Base-by-base conservation (phyloP, 2,888 invertebrate genomes). In the Fabriciana adippe region DNA sequence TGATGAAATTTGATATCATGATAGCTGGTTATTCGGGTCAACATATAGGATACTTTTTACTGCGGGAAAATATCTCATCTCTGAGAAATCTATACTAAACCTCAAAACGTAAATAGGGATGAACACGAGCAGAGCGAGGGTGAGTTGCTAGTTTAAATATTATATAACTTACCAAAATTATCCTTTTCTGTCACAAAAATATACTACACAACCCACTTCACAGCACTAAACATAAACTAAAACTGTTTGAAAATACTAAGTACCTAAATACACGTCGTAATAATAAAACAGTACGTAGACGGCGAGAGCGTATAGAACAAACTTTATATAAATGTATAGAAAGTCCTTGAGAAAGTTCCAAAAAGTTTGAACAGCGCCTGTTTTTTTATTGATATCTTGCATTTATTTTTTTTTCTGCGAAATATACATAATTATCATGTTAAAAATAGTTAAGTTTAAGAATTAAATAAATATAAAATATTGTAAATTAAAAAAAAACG, bases 251-350 rank as follows among this genome's bases (percentile, higher is more conserved):
- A 65, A 70, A 64, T 60, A 73, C 68, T 54, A 64, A 72, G 72
- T 79, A 87, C 31, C 86, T 74, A 90, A 85, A 79, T 89, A 92
- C 73, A 87, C 86, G 71, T 92, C 92, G 76, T 89, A 92, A 72
- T 86, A 87, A 73, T 89, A 90, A 72, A 92, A 90, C 11, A 91
- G 26, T 0, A 87, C 73, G 72, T 89, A 92, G 47, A 92, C 85
- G 1, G 81, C 79, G 51, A 92, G 55, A 1, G 92, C 92, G 73
- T 91, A 91, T 0, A 88, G 66, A 0, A 87, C 85, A 57, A 92
- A 92, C 78, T 90, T 92, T 2, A 87, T 74, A 73, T 93, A 92
- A 5, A 92, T 69, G 61, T 79, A 85, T 14, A 87, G 72, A 74
- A 92, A 86, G 75, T 92, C 92, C 74, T 83, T 88, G 0, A 89